These are phyloP conservation scores for Microcebus jonahi DNA, from an alignment of 2,113 vertebrate genomes.

Conservation along the genomic window DNA sequence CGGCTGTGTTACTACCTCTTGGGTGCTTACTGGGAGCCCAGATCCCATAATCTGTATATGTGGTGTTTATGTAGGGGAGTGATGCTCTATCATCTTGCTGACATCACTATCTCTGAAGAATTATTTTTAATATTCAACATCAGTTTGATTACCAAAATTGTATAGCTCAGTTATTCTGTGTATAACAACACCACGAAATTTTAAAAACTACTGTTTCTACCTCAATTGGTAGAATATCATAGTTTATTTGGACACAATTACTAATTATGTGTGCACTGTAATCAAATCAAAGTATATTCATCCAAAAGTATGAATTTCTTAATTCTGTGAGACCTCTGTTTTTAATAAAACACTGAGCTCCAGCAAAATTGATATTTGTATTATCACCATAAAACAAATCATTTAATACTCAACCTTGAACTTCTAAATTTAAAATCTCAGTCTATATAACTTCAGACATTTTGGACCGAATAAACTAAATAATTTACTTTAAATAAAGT, in stretches of 20 bases:
- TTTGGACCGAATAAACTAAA: neutral
- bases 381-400: neutral
- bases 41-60: neutral
- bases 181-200: neutral
- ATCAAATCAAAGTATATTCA: neutral
- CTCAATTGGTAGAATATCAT: neutral
- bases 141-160: neutral
- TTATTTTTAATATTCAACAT: neutral
- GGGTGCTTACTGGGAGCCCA: neutral
- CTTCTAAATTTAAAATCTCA: neutral
- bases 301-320: neutral
- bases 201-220: neutral
- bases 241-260: neutral
- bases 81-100: neutral
- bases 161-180: neutral
- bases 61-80: neutral
- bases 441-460: neutral
- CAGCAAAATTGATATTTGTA: neutral
- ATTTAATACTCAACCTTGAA: neutral
- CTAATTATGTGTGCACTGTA: neutral
- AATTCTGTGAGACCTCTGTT: neutral
- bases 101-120: neutral
- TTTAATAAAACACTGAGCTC: neutral
- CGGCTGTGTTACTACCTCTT: no score
- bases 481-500: neutral